Conservation (phyloP, 1,140 invertebrate genomes). For the Megathymus violae region DNA sequence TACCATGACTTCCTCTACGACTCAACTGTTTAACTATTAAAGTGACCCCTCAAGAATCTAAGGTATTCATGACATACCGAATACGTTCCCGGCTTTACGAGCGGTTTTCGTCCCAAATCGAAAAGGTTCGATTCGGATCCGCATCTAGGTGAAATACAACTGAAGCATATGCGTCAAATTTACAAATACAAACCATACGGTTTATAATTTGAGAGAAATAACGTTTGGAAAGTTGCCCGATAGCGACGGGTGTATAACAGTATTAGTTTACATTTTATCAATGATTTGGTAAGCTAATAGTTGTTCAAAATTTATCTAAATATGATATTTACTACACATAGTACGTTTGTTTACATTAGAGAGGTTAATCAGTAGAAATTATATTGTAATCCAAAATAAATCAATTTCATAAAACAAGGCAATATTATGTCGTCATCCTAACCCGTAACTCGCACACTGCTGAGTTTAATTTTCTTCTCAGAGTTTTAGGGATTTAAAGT, state of each 20-base stretch:
- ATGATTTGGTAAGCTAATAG: neutral
- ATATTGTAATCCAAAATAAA: too few species aligned
- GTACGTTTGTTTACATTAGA: too few species aligned
- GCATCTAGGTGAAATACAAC: constrained; percentile 61
- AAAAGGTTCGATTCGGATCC: constrained; percentile 62
- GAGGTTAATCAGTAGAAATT: too few species aligned
- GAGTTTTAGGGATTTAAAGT: too few species aligned
- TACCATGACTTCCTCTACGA: constrained; percentile 47
- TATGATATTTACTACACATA: too few species aligned
- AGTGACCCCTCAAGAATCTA: constrained; percentile 61
- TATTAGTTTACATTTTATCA: constrained; percentile 26
- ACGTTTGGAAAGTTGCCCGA: constrained; percentile 22
- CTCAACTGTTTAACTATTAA: constrained; percentile 77
- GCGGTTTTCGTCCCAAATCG: constrained; percentile 63
- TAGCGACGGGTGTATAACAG: constrained; percentile 36
- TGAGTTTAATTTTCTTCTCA: too few species aligned
- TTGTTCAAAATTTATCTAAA: neutral
- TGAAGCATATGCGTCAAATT: constrained; percentile 55
- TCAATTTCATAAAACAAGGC: too few species aligned
- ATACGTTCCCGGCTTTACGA: constrained; percentile 69
- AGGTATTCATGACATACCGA: constrained; percentile 75
- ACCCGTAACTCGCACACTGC: too few species aligned
- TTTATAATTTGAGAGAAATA: constrained; percentile 58
- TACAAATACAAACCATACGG: too few species aligned
- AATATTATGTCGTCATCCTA: too few species aligned